phyloP scores from a whole-genome alignment of 2,113 vertebrate genomes.

The Plecturocebus donacophilus region DNA sequence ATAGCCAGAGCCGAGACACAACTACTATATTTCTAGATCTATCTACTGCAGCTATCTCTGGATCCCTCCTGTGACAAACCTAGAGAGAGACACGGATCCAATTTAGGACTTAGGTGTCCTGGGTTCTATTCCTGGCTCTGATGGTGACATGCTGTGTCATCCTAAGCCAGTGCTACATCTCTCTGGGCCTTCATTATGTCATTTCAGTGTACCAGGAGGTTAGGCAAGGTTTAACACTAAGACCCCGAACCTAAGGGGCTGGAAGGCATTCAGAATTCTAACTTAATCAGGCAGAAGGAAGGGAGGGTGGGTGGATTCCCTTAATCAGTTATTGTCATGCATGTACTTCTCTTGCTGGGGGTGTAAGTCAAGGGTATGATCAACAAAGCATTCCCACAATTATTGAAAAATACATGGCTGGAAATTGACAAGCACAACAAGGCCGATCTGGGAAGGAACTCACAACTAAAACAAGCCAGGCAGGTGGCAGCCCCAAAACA shows the following conservation, averaged over 20 bases:
- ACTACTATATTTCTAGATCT: conserved; percentile 75
- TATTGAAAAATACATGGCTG: background rate
- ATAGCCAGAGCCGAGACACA: conserved; percentile 57
- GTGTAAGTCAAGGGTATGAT: background rate
- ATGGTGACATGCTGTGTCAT: background rate
- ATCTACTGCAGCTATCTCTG: conserved; percentile 44
- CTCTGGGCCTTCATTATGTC: background rate
- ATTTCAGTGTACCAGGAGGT: background rate
- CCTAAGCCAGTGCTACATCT: background rate
- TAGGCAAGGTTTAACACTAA: background rate
- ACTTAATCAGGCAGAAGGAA: background rate
- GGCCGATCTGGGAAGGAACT: background rate
- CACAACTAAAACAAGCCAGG: background rate
- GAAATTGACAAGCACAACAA: background rate
- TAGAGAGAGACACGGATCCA: conserved; percentile 45
- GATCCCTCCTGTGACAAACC: conserved; percentile 49
- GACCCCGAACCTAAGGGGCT: background rate
- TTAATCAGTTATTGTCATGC: background rate
- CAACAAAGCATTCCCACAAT: background rate
- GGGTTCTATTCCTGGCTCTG: conserved; percentile 26
- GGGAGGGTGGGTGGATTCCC: background rate
- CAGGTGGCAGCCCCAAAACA: no score
- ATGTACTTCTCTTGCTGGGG: background rate
- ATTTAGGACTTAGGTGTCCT: background rate
- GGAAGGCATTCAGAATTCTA: background rate